phyloP scores from a whole-genome alignment of 1,140 invertebrate species.

The Drosophila seguyi region DNA sequence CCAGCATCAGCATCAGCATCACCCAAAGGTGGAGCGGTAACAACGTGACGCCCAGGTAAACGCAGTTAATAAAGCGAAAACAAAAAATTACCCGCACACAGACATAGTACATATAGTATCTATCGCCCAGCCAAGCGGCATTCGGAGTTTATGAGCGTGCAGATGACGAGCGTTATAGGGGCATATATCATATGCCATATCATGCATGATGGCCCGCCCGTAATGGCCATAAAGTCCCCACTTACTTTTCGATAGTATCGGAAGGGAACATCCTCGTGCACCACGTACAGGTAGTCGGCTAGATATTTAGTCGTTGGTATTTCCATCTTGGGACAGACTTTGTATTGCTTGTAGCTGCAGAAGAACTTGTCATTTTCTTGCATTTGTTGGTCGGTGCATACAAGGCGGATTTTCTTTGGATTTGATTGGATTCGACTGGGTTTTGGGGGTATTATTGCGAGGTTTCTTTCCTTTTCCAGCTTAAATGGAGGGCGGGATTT shows the following conservation, averaged over 20 bases:
- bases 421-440: not conserved
- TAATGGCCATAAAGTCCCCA: constrained; percentile 23
- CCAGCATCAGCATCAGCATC: constrained; percentile 41
- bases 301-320: constrained; percentile 85
- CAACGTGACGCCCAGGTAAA: constrained; percentile 65
- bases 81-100: constrained; percentile 48
- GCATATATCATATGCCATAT: constrained; percentile 52
- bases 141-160: constrained; percentile 49
- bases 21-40: constrained; percentile 29
- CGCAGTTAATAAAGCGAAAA: constrained; percentile 80
- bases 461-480: constrained; percentile 20
- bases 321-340: constrained; percentile 85
- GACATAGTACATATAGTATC: not conserved
- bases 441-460: constrained; percentile 5
- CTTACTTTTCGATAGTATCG: constrained; percentile 85
- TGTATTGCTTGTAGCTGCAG: constrained; percentile 77
- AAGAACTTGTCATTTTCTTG: constrained; percentile 85
- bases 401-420: constrained; percentile 24
- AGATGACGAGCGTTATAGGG: constrained; percentile 34
- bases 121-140: constrained; percentile 40
- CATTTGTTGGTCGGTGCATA: constrained; percentile 73
- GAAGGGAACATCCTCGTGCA: constrained; percentile 84
- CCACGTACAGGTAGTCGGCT: constrained; percentile 84
- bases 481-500: constrained; percentile 11
- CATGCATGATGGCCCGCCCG: constrained; percentile 33